These are phyloP conservation scores for Drosophila miranda DNA, from an alignment of 1,140 invertebrate species.

Conservation along the genomic window DNA sequence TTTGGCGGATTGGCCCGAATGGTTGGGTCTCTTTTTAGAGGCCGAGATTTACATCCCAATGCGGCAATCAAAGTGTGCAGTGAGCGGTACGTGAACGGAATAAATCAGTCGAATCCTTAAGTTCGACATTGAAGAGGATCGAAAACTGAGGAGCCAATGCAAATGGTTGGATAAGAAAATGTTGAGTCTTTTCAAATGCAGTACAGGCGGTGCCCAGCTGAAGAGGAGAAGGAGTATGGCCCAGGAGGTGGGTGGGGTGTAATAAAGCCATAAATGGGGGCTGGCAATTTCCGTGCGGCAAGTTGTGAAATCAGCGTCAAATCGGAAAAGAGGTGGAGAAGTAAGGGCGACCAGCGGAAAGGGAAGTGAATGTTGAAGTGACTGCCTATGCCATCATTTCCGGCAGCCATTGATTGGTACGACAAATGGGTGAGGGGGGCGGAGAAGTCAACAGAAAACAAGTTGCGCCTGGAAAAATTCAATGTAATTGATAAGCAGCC, in stretches of 20 bases:
- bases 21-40: constrained; percentile 16
- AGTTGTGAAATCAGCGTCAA: constrained; percentile 50
- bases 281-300: constrained; percentile 50
- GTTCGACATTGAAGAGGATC: constrained; percentile 13
- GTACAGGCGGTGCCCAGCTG: not conserved
- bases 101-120: constrained; percentile 38
- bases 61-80: constrained; percentile 52
- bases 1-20: constrained; percentile 15
- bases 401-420: constrained; percentile 47
- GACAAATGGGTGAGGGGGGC: not conserved
- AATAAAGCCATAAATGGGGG: constrained; percentile 46
- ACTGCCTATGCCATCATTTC: constrained; percentile 56
- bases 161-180: constrained; percentile 36
- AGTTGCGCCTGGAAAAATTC: constrained; percentile 34
- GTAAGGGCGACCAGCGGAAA: constrained; percentile 4
- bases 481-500: constrained; percentile 53
- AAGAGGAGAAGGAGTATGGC: not conserved
- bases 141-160: constrained; percentile 8
- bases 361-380: constrained; percentile 18
- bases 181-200: constrained; percentile 32
- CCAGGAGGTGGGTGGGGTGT: not conserved
- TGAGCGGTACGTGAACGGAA: constrained; percentile 44
- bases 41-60: constrained; percentile 47
- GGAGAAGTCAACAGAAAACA: constrained; percentile 11
- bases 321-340: constrained; percentile 11